A percentile compares a stretch with the other conserved stretches of the same genome.
These are phyloP conservation scores for Maniola hyperantus DNA, from an alignment of 2,888 invertebrate species.

Conservation along the genomic window DNA sequence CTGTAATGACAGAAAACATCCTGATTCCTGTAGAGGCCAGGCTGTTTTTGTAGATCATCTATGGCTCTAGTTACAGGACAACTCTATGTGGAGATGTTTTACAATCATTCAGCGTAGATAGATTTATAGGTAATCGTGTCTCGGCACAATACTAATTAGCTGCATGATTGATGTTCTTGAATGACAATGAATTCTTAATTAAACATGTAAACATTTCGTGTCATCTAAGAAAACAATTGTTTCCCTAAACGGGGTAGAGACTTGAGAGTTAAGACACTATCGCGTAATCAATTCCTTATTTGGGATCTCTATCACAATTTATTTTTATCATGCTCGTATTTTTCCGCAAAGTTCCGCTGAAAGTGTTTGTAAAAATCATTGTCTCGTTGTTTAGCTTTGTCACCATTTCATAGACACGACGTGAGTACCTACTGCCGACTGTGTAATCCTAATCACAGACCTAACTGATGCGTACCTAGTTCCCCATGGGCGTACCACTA, in stretches of 20 bases:
- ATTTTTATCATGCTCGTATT: not conserved
- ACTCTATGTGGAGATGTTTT: constrained; percentile 29
- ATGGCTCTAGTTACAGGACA: too few relatives aligned
- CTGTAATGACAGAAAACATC: too few relatives aligned
- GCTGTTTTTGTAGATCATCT: too few relatives aligned
- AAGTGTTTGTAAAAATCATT: not conserved
- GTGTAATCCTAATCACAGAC: too few relatives aligned
- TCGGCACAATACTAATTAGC: constrained; percentile 46
- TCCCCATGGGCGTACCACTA: too few relatives aligned
- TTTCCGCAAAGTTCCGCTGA: not conserved
- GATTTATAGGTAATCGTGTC: constrained; percentile 42
- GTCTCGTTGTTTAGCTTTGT: too few relatives aligned
- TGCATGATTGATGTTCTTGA: constrained; percentile 40
- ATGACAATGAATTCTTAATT: constrained; percentile 39
- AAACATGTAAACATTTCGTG: constrained; percentile 40
- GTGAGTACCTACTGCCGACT: too few relatives aligned
- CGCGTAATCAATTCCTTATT: constrained; percentile 9
- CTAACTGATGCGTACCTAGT: too few relatives aligned
- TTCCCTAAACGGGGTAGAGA: constrained; percentile 22
- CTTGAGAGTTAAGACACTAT: constrained; percentile 24
- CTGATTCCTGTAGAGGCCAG: too few relatives aligned
- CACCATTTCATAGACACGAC: too few relatives aligned
- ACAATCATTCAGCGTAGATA: constrained; percentile 41
- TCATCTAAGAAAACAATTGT: constrained; percentile 36
- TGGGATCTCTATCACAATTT: not conserved